Evolutionary conservation across 2,888 invertebrate species (phyloP).

Genomic region (Oscheius sp.): DNA sequence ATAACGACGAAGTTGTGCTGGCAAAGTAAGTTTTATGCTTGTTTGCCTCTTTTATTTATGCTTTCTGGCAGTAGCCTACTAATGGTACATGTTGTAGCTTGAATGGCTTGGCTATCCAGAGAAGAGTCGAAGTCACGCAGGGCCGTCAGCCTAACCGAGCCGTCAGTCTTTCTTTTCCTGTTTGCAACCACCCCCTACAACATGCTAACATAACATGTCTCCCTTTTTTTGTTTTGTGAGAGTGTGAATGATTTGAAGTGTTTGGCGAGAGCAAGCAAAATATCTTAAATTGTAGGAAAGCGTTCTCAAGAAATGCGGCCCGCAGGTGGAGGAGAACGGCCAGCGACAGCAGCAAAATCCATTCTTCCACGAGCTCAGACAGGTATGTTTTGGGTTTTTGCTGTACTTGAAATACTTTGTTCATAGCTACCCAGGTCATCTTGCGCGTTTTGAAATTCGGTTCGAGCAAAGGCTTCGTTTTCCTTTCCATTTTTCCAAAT

Average conservation of each 20-base stretch:
- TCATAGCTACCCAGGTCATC: no score
- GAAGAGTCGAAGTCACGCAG: conserved; percentile 32
- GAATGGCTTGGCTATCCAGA: conserved; percentile 37
- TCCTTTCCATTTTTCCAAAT: no score
- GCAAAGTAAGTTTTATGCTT: conserved; percentile 32
- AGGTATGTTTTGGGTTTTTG: not conserved
- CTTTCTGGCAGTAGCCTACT: conserved; percentile 8
- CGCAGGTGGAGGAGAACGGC: conserved; percentile 47
- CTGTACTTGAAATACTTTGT: no score
- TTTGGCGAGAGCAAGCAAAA: not conserved
- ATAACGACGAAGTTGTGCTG: conserved; percentile 28
- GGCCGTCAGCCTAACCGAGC: conserved; percentile 33
- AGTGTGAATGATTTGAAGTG: not conserved
- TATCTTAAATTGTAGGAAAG: conserved; percentile 3
- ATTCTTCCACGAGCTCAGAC: conserved; percentile 55
- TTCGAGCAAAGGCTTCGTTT: no score
- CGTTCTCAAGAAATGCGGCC: conserved; percentile 44
- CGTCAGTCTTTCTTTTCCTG: conserved; percentile 19
- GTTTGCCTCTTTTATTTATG: conserved; percentile 9
- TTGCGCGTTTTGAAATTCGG: no score
- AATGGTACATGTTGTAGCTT: conserved; percentile 34
- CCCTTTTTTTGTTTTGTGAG: not conserved
- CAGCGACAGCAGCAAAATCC: conserved; percentile 12
- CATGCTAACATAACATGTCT: conserved; percentile 15
- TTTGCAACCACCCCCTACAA: not conserved